Base-by-base conservation (phyloP, 2,113 vertebrate species). In the Megatriorchis doriae region DNA sequence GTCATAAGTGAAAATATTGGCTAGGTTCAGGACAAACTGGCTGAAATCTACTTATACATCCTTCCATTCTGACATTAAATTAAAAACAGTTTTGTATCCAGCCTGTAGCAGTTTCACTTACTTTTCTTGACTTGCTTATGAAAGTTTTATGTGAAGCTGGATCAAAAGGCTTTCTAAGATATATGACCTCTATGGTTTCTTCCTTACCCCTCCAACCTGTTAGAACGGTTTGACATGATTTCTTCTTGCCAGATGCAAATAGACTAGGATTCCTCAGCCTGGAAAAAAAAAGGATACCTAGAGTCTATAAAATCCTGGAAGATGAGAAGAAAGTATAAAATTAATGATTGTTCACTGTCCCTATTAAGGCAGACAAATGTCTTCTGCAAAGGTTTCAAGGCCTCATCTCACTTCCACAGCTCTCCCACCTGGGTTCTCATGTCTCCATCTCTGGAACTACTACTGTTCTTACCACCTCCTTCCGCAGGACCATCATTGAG, bases 1-100 rank as follows among this genome's bases (percentile, higher is more conserved):
- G 47, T n/a, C 34, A 19, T 68, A 96, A 94, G 56, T 81, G 58
- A 84, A 96, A 93, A 91, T 93, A 89, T 75, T 94, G 91, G 61
- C 68, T 81, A 74, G 52, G 43, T 3, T 15, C 36, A 79, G 59
- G 68, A 84, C 16, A 84, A 71, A 86, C 55, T 89, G 81, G 47
- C n/a, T 96, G 81, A 94, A 91, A 93, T 81, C 40, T 84, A 67
- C 31, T 94, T 94, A 74, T 32, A 74, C 26, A 84, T 86, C 52
- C n/a, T 89, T 91, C 77, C 87, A 47, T 81, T 78, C 81, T 89
- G 52, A 78, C 43, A 67, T 81, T 86, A 91, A 81, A 89, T 84
- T 83, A 62, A 78, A 89, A 94, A 18, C 12, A 81, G 59, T 79
- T 95, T 89, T 96, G 21, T 71, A 84, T 72, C 61, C 26, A 91